phyloP scores from a whole-genome alignment of 2,797 vertebrate species.

The Phataginus tetradactyla region DNA sequence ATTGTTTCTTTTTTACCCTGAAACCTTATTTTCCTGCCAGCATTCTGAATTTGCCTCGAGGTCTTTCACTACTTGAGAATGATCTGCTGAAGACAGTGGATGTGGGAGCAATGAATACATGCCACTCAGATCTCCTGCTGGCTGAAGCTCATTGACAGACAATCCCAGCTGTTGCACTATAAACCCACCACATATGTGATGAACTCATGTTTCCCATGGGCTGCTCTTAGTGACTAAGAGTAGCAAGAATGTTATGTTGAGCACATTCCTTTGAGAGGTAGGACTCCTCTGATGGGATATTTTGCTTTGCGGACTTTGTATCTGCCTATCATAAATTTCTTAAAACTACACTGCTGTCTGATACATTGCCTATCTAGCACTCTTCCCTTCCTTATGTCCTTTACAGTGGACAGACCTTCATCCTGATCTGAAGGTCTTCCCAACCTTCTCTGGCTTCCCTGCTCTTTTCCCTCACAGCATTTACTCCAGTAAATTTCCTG shows the following conservation, averaged over 20 bases:
- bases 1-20: background rate
- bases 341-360: background rate
- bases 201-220: background rate
- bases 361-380: background rate
- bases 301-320: background rate
- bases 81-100: background rate
- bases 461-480: background rate
- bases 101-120: background rate
- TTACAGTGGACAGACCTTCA: background rate
- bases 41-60: background rate
- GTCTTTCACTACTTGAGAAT: background rate
- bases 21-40: background rate
- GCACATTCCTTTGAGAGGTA: background rate
- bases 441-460: background rate
- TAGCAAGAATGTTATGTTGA: background rate
- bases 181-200: no score
- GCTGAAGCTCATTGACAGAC: background rate
- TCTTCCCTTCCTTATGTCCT: background rate
- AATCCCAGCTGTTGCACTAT: background rate
- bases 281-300: background rate
- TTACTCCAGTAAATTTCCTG: background rate
- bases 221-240: background rate
- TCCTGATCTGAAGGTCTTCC: background rate
- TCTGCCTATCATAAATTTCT: background rate
- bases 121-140: background rate